Base-by-base conservation (phyloP, 2,888 invertebrate species). In the Alcis repandata region DNA sequence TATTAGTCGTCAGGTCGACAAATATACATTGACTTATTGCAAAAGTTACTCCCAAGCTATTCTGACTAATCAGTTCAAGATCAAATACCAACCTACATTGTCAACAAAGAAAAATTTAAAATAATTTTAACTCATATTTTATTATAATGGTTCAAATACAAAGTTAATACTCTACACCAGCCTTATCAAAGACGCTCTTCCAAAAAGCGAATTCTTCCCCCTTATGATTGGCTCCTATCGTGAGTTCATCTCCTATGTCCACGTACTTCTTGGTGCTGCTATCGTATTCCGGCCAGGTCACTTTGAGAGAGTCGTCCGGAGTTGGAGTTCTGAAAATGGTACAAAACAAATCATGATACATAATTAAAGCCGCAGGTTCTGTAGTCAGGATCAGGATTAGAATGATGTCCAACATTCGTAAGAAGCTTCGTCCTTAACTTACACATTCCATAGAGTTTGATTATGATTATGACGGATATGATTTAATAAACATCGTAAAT, bases 281-380 rank as follows among this genome's bases (percentile, higher is more conserved):
- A 20, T 69, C 57, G 19, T 71, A 74, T 54, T 72, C 68, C 0
- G 81, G 79, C 86, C 88, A 89, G 1, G 27, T 61, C 1, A 79
- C 72, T 2, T 79, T 80, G 6, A 84, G 60, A 0, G 80, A 68
- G 0, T 68, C 8, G 20, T 84, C 81, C 2, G 86, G 83, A 0
- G 86, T 89, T 13, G 88, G 88, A 8, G 79, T 83, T 0, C 90
- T 89, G 78, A 13, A 78, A 79, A 48, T 10, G n/a, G 7, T 4
- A 27, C 0, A 9, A 8, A 27, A 46, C 8, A 7, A 45, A 22
- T 20, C 13, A 9, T 15, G 1, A 9, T 4, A 2, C 7, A 32
- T 0, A 6, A 1, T 38, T 38, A 6, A 38, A n/a, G 38, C 2
- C 13, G 1, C n/a, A n/a, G 3, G 3, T 38, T 38, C n/a, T 38